A percentile compares a stretch with the other conserved stretches of the same genome.
Conservation (phyloP, 1,140 invertebrate genomes). For the Panagrolaimus sp. region DNA sequence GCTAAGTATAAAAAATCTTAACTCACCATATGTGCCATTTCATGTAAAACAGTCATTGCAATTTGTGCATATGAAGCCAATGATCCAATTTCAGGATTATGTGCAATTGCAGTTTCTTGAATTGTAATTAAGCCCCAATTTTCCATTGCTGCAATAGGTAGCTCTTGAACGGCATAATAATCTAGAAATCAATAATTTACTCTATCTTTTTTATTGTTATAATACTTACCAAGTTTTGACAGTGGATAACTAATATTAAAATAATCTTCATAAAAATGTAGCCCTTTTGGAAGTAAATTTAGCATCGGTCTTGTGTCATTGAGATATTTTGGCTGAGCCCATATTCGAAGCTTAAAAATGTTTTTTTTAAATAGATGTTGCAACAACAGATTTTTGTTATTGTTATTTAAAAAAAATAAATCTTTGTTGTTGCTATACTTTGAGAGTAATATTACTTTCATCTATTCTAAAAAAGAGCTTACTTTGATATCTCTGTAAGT, state of each 20-base stretch:
- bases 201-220: background rate
- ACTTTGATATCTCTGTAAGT: slow-evolving; percentile 1
- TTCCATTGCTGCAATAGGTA: slow-evolving; percentile 17
- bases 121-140: slow-evolving; percentile 19
- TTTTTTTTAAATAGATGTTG: background rate
- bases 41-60: slow-evolving; percentile 30
- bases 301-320: slow-evolving; percentile 6
- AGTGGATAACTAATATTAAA: slow-evolving; percentile 15
- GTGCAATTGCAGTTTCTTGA: background rate
- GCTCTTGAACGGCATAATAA: slow-evolving; percentile 7
- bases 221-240: slow-evolving; percentile 12
- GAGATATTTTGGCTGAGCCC: background rate
- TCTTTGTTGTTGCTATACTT: too few species aligned
- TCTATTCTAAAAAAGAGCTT: too few species aligned
- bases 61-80: slow-evolving; percentile 12
- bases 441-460: too few species aligned
- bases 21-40: slow-evolving; percentile 42
- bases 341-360: background rate
- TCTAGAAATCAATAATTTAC: slow-evolving; percentile 4
- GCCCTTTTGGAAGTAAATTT: background rate
- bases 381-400: too few species aligned
- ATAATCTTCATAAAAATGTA: slow-evolving; percentile 15
- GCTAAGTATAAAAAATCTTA: too few species aligned
- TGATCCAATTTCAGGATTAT: slow-evolving; percentile 13
- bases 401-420: too few species aligned